Percentiles rank a stretch among this genome's conserved stretches.
Evolutionary conservation across 2,888 invertebrate genomes (phyloP).

Genomic region (Eremobia ochroleuca): DNA sequence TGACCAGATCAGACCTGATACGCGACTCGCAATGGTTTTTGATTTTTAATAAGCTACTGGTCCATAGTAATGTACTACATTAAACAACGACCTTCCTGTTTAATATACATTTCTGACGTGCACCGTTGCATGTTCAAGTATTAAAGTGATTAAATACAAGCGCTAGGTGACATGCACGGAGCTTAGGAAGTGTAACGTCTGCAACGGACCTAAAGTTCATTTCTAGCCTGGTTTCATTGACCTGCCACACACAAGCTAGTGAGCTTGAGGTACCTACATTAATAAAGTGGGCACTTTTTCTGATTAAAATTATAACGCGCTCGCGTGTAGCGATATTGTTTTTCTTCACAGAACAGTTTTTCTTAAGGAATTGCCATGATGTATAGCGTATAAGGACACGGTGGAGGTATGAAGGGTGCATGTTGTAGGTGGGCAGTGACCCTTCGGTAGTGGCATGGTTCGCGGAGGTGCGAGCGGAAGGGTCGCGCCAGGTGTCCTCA

Average conservation of each 20-base stretch:
- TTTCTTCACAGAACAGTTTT: constrained; percentile 87
- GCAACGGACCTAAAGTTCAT: constrained; percentile 73
- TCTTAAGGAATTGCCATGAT: constrained; percentile 74
- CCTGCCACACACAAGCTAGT: constrained; percentile 73
- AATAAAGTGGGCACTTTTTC: constrained; percentile 79
- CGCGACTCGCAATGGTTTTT: constrained; percentile 79
- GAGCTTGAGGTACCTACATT: constrained; percentile 72
- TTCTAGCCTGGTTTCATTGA: constrained; percentile 76
- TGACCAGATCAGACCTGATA: constrained; percentile 85
- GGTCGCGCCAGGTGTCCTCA: constrained; percentile 89
- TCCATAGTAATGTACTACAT: constrained; percentile 47
- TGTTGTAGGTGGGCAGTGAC: constrained; percentile 90
- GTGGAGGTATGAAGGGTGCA: constrained; percentile 79
- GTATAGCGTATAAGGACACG: constrained; percentile 78
- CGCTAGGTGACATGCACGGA: constrained; percentile 42
- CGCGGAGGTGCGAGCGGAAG: constrained; percentile 84
- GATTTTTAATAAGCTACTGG: constrained; percentile 81
- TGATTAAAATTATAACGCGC: constrained; percentile 81
- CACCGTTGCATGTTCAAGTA: constrained; percentile 35
- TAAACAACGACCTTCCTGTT: constrained; percentile 44
- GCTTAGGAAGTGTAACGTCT: constrained; percentile 65
- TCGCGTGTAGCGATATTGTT: constrained; percentile 87
- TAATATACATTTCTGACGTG: constrained; percentile 38
- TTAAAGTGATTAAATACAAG: constrained; percentile 43
- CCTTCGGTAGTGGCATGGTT: constrained; percentile 73